Evolutionary conservation across 2,888 invertebrate genomes (phyloP).

Genomic region (Steinernema carpocapsae): DNA sequence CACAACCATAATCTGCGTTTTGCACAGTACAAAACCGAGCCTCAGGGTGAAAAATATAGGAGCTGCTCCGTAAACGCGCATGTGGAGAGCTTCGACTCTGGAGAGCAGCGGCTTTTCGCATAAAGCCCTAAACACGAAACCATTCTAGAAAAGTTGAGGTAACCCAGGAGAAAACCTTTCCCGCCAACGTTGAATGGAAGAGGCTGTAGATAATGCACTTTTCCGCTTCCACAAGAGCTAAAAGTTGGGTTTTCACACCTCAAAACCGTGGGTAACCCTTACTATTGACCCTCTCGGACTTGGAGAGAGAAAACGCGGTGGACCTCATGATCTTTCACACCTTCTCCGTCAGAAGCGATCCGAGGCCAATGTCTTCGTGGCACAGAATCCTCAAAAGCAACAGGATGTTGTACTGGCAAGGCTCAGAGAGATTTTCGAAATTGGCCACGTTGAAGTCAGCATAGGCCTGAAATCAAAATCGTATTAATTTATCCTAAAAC

Average conservation of each 20-base stretch:
- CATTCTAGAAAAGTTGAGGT: neutral
- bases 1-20: conserved; percentile 39
- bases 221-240: conserved; percentile 43
- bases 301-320: neutral
- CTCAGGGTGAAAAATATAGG: conserved; percentile 48
- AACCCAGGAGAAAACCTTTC: conserved; percentile 35
- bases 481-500: neutral
- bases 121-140: neutral
- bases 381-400: neutral
- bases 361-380: neutral
- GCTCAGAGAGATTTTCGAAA: neutral
- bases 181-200: conserved; percentile 42
- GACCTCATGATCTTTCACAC: neutral
- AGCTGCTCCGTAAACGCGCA: conserved; percentile 36
- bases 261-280: too few relatives aligned
- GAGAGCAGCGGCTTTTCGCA: neutral
- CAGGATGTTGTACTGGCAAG: neutral
- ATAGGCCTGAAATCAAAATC: neutral
- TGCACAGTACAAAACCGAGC: conserved; percentile 51
- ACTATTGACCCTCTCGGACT: neutral
- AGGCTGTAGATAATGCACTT: conserved; percentile 47
- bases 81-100: neutral
- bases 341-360: neutral
- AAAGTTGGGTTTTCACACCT: too few relatives aligned
- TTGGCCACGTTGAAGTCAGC: neutral